Conservation (phyloP, 2,113 vertebrate species). For the Lucifuga dentata region DNA sequence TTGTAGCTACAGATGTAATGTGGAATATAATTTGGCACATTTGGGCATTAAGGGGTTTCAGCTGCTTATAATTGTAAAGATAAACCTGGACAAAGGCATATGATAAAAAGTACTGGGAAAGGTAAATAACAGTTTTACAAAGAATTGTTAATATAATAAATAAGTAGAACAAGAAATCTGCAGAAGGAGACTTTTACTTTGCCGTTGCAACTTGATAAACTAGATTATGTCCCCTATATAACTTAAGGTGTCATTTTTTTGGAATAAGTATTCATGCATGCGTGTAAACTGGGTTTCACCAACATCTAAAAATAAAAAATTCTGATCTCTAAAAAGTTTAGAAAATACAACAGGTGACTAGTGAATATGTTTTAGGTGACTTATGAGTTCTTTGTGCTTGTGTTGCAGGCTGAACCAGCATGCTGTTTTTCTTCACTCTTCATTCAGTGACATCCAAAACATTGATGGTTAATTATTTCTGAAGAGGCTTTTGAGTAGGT, state of each 20-base stretch:
- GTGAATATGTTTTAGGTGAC: conserved; percentile 25
- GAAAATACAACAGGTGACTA: conserved; percentile 21
- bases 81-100: conserved; percentile 19
- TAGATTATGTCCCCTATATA: neutral
- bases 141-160: neutral
- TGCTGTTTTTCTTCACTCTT: conserved; percentile 42
- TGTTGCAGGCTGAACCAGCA: conserved; percentile 41
- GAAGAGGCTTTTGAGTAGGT: conserved; percentile 66
- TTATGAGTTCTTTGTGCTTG: conserved; percentile 36
- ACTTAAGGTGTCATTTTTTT: too few relatives aligned
- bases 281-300: conserved; percentile 3
- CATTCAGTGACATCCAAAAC: conserved; percentile 72
- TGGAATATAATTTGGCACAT: conserved; percentile 34
- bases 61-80: conserved; percentile 38
- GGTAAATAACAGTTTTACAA: neutral
- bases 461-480: conserved; percentile 84
- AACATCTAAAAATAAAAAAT: neutral
- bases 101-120: conserved; percentile 3
- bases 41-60: conserved; percentile 37
- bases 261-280: conserved; percentile 3
- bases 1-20: conserved; percentile 30
- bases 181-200: conserved; percentile 40
- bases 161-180: neutral
- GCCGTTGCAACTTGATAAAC: neutral
- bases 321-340: neutral